Conservation (phyloP, 2,797 vertebrate genomes). For the Harpagifer antarcticus region DNA sequence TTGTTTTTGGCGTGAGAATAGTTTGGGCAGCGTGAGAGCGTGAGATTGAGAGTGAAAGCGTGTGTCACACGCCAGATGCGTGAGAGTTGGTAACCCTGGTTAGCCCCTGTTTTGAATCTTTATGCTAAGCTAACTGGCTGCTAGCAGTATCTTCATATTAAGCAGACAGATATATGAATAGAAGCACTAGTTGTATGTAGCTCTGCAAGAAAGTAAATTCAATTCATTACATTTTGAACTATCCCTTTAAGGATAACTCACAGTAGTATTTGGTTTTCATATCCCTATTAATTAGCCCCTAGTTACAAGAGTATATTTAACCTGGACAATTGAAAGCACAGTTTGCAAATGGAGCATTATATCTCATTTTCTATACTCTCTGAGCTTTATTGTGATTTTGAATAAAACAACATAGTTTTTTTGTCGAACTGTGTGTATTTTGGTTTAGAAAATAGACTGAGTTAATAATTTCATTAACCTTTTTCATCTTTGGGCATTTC, state of each 20-base stretch:
- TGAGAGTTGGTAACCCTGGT: too few relatives aligned
- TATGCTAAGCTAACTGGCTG: conserved; percentile 7
- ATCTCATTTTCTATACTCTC: conserved; percentile 3
- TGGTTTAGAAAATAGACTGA: conserved; percentile 5
- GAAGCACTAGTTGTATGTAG: background rate
- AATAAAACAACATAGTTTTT: background rate
- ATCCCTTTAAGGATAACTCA: background rate
- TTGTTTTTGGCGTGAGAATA: too few relatives aligned
- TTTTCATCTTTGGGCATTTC: background rate
- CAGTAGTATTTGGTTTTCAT: too few relatives aligned
- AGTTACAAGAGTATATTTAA: conserved; percentile 9
- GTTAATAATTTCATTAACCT: background rate
- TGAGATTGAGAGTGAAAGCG: too few relatives aligned
- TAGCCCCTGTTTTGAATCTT: background rate
- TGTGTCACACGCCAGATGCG: too few relatives aligned
- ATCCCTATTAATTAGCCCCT: conserved; percentile 5
- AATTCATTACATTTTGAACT: background rate
- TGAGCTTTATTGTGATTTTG: conserved; percentile 5
- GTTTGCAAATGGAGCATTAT: conserved; percentile 17
- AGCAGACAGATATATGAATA: background rate
- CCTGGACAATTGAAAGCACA: conserved; percentile 12
- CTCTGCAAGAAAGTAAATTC: background rate
- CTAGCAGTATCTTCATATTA: background rate
- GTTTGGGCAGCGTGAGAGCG: too few relatives aligned
- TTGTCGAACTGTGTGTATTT: background rate